Evolutionary conservation across 1,140 invertebrate species (phyloP), one percentile per base, ranked within the genome.

Genomic region (Choristoneura fumiferana): DNA sequence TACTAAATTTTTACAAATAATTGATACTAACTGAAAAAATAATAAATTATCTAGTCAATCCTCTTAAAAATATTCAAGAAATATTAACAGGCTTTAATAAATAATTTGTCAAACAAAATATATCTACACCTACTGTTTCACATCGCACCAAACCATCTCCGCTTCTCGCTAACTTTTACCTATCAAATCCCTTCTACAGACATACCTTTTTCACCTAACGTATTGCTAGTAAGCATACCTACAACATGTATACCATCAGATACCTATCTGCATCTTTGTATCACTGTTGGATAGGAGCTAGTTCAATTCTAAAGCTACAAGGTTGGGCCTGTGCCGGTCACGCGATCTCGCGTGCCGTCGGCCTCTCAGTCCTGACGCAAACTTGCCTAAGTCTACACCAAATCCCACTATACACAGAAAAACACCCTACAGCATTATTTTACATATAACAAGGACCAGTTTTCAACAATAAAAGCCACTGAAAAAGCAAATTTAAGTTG

Each of bases 261-360:
- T 49, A n/a, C 0, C 17, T 49, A 33, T 45, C 15, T 29, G 43
- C 22, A 49, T 49, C 43, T 49, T 49, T 49, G 43, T 40, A 49
- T 49, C 43, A 22, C 22, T 49, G 43, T 40, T 2, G 37, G 54
- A 33, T 39, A 57, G 17, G 18, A 40, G 22, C 49, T 60, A 65
- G 58, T 58, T 61, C 60, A 53, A 66, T 59, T 66, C 55, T 60
- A 60, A 62, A 53, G 18, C 18, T 29, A 49, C 17, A 38, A 66
- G 63, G 69, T 69, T 65, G 57, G 45, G 70, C 62, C 57, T 58
- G 55, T 53, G 56, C 10, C n/a, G n/a, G n/a, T 18, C 84, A 84
- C 81, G 81, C 80, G 57, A 84, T 6, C 18, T 87, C 22, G 81
- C 84, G 80, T 87, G 84, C 80, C 81, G 80, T 34, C 80, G 81